Evolutionary conservation across 2,797 vertebrate species (phyloP), one percentile per base, ranked within the genome.

Genomic region (Basileuterus tristriatus): DNA sequence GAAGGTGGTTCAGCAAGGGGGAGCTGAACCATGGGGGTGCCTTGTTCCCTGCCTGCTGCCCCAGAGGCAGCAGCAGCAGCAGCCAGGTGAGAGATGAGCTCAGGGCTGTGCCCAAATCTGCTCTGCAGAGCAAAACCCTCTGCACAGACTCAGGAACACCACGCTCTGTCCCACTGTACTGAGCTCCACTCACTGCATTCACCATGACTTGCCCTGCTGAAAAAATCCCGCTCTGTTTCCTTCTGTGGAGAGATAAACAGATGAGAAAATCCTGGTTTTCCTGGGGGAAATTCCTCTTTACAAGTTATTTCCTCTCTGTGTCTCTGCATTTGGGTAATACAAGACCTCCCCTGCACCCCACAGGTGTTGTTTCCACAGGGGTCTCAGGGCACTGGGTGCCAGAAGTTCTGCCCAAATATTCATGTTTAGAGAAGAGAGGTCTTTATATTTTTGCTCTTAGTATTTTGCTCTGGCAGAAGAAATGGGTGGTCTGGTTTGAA

Each of bases 111-210:
- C 19, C 37, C 29, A 34, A 9, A 52, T 23, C 60, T 2, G 9
- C 16, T 71, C 19, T 49, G 34, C 47, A 53, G 46, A 34, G 67
- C 2, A 0, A 47, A 85, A 55, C 14, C 1, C 0, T 55, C 32
- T 55, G 30, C 68, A 47, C 7, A 65, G 53, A 5, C 39, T 68
- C 7, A 3, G 17, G 83, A 74, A 1, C 0, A 0, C 56, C 20
- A 5, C 0, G 0, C 13, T 63, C 16, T 75, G 47, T 56, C 65
- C 46, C 27, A 1, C 27, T 44, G 12, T 2, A 1, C 0, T 27
- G 70, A 29, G n/a, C 29, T 44, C 55, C 37, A 1, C 22, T 2
- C 55, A 2, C 9, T 15, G 9, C 27, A 5, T 22, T 47, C 0
- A 0, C 34, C 6, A 9, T 21, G n/a, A 26, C 23, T 53, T 75